These are phyloP conservation scores for Drosophila obscura DNA, from an alignment of 1,140 invertebrate species.

Conservation along the genomic window DNA sequence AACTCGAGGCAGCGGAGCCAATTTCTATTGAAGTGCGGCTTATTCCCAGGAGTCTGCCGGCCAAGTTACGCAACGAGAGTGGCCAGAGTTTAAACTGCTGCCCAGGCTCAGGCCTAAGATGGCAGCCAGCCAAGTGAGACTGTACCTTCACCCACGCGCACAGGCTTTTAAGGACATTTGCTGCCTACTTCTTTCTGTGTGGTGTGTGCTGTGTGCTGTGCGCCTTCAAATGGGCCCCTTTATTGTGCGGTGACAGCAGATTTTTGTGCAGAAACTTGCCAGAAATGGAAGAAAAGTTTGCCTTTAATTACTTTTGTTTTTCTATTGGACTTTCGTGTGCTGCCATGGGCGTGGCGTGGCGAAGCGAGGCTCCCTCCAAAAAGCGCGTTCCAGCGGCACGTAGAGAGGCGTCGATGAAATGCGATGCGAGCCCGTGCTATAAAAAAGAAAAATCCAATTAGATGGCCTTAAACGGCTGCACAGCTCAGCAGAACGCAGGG, in stretches of 20 bases:
- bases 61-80: slow-evolving; percentile 56
- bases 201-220: background rate
- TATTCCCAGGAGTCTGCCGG: slow-evolving; percentile 37
- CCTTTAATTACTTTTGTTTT: slow-evolving; percentile 74
- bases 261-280: slow-evolving; percentile 42
- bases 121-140: slow-evolving; percentile 8
- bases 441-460: slow-evolving; percentile 57
- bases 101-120: background rate
- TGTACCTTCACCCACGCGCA: background rate
- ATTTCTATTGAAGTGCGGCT: slow-evolving; percentile 32
- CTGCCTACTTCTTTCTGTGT: slow-evolving; percentile 35
- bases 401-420: slow-evolving; percentile 41
- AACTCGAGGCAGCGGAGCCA: slow-evolving; percentile 34
- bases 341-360: slow-evolving; percentile 40
- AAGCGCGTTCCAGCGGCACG: slow-evolving; percentile 6
- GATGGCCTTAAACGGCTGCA: slow-evolving; percentile 42
- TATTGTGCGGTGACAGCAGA: slow-evolving; percentile 58
- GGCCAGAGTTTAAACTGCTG: slow-evolving; percentile 32
- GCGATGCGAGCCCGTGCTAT: slow-evolving; percentile 29
- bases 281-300: slow-evolving; percentile 44
- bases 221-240: slow-evolving; percentile 3
- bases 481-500: slow-evolving; percentile 36
- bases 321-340: slow-evolving; percentile 24
- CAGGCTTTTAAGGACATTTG: slow-evolving; percentile 24
- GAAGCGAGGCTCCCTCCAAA: slow-evolving; percentile 13